Conservation (phyloP, 2,113 vertebrate species). For the Pterocles orientalis region DNA sequence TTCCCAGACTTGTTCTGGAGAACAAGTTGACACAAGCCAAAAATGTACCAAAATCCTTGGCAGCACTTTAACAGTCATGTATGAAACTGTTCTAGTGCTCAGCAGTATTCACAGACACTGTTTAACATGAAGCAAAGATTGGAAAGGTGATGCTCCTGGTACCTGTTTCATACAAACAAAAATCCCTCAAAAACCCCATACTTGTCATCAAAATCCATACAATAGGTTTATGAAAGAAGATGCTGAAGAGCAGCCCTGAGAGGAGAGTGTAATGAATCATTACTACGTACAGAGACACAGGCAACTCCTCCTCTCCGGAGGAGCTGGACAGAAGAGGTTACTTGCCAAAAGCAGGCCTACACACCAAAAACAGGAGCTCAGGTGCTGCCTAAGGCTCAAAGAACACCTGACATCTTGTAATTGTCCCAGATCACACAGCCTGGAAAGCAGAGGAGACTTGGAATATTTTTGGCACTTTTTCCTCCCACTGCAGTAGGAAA, state of each 20-base stretch:
- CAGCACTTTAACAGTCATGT: background rate
- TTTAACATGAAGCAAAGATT: background rate
- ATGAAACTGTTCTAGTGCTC: background rate
- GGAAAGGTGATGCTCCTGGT: background rate
- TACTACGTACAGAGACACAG: background rate
- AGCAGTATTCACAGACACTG: background rate
- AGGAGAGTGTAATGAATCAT: background rate
- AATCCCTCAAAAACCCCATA: rapidly evolving
- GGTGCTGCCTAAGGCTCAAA: background rate
- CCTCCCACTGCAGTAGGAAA: background rate
- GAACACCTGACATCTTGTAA: background rate
- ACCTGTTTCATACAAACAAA: background rate
- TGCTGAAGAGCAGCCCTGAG: background rate
- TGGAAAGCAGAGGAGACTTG: background rate
- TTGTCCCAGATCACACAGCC: background rate
- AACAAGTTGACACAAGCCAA: background rate
- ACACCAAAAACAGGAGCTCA: background rate
- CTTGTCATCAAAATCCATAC: background rate
- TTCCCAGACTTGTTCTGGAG: background rate
- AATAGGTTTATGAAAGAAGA: background rate
- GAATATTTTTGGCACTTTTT: background rate
- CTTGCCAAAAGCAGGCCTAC: background rate
- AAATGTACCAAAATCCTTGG: background rate
- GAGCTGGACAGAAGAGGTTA: background rate
- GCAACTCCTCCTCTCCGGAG: background rate